phyloP scores from a whole-genome alignment of 2,113 vertebrate species.

The Indicator maculatus region DNA sequence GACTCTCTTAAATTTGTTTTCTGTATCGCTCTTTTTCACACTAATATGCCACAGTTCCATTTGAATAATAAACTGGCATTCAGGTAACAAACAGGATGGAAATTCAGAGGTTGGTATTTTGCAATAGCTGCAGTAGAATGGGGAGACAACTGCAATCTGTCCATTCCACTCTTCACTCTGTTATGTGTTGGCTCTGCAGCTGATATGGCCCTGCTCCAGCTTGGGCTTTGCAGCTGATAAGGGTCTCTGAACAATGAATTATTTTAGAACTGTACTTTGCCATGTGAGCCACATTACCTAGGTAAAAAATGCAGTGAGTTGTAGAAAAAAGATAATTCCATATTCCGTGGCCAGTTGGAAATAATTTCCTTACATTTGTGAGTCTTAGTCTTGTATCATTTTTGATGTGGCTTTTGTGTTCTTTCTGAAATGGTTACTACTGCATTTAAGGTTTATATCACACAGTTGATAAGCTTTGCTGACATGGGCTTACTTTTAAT shows the following conservation, averaged over 20 bases:
- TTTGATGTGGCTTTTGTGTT: slow-evolving; percentile 29
- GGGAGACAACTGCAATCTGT: slow-evolving; percentile 7
- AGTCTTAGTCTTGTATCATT: slow-evolving; percentile 11
- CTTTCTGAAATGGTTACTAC: slow-evolving; percentile 12
- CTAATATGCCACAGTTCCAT: not conserved
- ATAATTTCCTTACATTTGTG: slow-evolving; percentile 32
- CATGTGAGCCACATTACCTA: slow-evolving; percentile 4
- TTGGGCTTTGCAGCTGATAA: slow-evolving; percentile 47
- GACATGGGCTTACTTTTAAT: slow-evolving; percentile 44
- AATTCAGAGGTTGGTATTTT: slow-evolving; percentile 23
- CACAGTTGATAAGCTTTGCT: slow-evolving; percentile 10
- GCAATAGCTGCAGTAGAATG: slow-evolving; percentile 2
- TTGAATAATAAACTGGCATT: slow-evolving; percentile 27
- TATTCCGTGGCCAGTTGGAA: slow-evolving; percentile 30
- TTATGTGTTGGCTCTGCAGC: slow-evolving; percentile 16
- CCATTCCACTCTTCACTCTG: slow-evolving; percentile 10
- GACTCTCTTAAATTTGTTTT: not conserved
- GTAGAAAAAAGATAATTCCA: slow-evolving; percentile 9
- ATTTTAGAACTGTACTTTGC: slow-evolving; percentile 19
- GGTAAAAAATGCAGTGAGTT: slow-evolving; percentile 6
- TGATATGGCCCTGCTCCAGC: slow-evolving; percentile 30
- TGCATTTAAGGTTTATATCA: slow-evolving; percentile 38
- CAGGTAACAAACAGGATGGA: not conserved
- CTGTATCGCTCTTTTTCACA: not conserved
- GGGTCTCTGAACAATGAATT: slow-evolving; percentile 36